Base-by-base conservation (phyloP, 30 jellyfish, hydroid and myxozoan genomes). In the Hydra vulgaris region DNA sequence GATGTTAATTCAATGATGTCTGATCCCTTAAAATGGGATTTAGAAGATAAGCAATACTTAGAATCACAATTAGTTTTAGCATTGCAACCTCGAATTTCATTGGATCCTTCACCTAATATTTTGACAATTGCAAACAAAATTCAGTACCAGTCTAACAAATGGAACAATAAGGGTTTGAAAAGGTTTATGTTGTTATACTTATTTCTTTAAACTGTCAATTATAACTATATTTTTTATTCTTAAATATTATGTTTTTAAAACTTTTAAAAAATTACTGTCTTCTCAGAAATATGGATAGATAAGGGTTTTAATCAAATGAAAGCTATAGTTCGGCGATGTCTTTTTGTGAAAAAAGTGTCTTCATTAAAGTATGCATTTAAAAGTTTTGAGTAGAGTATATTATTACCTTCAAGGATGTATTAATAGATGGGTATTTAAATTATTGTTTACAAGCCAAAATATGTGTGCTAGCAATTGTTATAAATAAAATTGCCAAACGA, bases 61-160 rank as follows among this genome's bases (percentile, higher is more conserved):
- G 98, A 92, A 73, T 87, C 98, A 18, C 95, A 92, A 56, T 85
- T 92, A 74, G 95, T 92, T 0, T 85, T 86, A 26, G 98, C 98
- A 23, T 73, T 81, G 67, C 74, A 84, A 76, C 98, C 98, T 1
- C 82, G 90, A 8, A 89, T 92, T 15, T 78, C 89, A 66, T 77
- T 92, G 56, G 96, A 87, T 72, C 98, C 98, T 17, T 83, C 96
- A 70, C 96, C 98, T 16, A 88, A 82, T 15, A 95, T 90, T n/a
- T 86, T 90, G 53, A 81, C 77, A 66, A 68, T 82, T 70, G 97
- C 97, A 23, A 90, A 90, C 80, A 88, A 88, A 27, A 90, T 61
- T 17, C 97, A 90, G 77, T 86, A 74, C 80, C 85, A 90, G 40
- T 94, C 97, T 71, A 90, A 85, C 79, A 90, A 90, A 66, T 88